These are phyloP conservation scores for Pammene aurita DNA, from an alignment of 2,888 invertebrate genomes.

Conservation along the genomic window DNA sequence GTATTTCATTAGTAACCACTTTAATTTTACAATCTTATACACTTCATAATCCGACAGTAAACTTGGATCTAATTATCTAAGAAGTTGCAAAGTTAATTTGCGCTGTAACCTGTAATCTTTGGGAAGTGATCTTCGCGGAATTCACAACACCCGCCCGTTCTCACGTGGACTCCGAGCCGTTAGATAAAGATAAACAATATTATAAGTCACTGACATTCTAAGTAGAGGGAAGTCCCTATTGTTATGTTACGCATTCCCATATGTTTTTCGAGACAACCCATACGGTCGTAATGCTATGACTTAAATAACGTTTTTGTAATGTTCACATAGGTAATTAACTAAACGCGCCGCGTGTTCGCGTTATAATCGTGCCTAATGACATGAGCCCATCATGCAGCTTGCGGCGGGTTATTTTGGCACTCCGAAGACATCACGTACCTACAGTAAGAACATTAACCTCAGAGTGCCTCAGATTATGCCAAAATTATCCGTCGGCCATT, in stretches of 20 bases:
- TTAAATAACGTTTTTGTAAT: slow-evolving; percentile 40
- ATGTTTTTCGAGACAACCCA: slow-evolving; percentile 42
- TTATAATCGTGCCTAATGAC: slow-evolving; percentile 39
- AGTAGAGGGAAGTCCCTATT: slow-evolving; percentile 43
- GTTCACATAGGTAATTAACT: slow-evolving; percentile 43
- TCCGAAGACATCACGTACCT: slow-evolving; percentile 5
- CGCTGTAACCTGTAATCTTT: slow-evolving; percentile 35
- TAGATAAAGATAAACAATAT: slow-evolving; percentile 38
- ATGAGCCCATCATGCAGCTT: slow-evolving; percentile 10
- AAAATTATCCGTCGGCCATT: slow-evolving; percentile 14
- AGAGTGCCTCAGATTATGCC: slow-evolving; percentile 10
- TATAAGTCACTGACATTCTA: slow-evolving; percentile 41
- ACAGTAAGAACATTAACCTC: slow-evolving; percentile 18
- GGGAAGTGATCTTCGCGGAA: slow-evolving; percentile 38
- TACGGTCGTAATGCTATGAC: slow-evolving; percentile 22
- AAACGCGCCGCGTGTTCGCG: slow-evolving; percentile 40
- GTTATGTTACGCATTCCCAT: slow-evolving; percentile 44
- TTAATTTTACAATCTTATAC: slow-evolving; percentile 5
- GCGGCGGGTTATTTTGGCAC: slow-evolving; percentile 21
- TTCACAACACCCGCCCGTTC: slow-evolving; percentile 34
- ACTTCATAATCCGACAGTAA: slow-evolving; percentile 5
- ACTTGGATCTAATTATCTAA: slow-evolving; percentile 30
- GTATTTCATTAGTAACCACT: not conserved
- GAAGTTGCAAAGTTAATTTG: slow-evolving; percentile 34
- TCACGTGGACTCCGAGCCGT: slow-evolving; percentile 36